Evolutionary conservation across 2,888 invertebrate genomes (phyloP), one percentile per base, ranked within the genome.

Genomic region (Vesta saturnalis): DNA sequence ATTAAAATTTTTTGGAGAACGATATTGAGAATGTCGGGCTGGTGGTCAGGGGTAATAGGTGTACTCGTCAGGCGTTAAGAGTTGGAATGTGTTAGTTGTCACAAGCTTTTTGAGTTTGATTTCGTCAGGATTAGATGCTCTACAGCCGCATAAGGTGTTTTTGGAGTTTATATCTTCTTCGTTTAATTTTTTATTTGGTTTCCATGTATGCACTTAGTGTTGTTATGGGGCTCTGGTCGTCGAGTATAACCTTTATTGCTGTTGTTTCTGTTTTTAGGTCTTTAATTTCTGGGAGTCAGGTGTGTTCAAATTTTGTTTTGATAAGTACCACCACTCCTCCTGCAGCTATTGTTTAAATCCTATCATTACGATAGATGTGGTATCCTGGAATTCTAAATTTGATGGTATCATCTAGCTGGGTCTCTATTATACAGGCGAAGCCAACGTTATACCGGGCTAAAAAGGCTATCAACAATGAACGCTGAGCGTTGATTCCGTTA

Each of bases 351-450:
- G 12, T 46, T 5, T 35, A 39, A 19, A 43, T 59, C 14, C 63
- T 22, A 21, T 63, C 63, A 18, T 55, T 56, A 56, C 57, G 35
- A 21, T 43, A 56, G 55, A 63, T 19, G 43, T 56, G 35, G 39
- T 64, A 35, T 19, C 57, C 62, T 52, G 46, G 60, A 60, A 65
- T 60, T 49, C 18, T 65, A 54, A 65, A 60, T 60, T 65, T 60
- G 39, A 56, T 39, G 1, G 35, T 46, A 5, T n/a, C 43, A 30
- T 39, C 56, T 58, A 64, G 14, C 8, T 64, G 57, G 1, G 57
- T 64, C 56, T 57, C 64, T 1, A 56, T 58, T 10, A 64, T 62
- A 35, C 56, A 62, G 14, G 56, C 62, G 30, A 64, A 30, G 59
- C 47, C 59, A 15, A 64, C 30, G 16, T 65, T 65, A 21, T 65